These are phyloP conservation scores for Hypothenemus hampei DNA, from an alignment of 1,140 invertebrate genomes.

Conservation along the genomic window DNA sequence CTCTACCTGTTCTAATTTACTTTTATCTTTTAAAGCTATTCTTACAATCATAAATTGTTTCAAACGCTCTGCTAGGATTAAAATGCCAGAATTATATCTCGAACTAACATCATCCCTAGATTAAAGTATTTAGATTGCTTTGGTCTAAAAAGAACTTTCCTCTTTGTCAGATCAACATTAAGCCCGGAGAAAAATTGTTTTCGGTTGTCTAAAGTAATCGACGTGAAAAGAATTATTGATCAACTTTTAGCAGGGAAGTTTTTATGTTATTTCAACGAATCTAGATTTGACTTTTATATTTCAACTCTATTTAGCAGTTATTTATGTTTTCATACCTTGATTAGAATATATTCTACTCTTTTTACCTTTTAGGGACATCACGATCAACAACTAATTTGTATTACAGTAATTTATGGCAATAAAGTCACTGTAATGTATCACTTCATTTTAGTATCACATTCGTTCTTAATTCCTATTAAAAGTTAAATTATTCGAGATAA, in stretches of 20 bases:
- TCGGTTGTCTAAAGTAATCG: not conserved
- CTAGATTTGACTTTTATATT: conserved; percentile 16
- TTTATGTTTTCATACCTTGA: conserved; percentile 17
- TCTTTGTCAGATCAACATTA: conserved; percentile 4
- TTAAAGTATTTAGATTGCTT: conserved; percentile 12
- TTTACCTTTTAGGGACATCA: conserved; percentile 6
- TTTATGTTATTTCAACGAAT: conserved; percentile 11
- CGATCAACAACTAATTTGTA: conserved; percentile 9
- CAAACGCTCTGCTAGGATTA: conserved; percentile 16
- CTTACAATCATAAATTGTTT: conserved; percentile 20
- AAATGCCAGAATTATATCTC: conserved; percentile 21
- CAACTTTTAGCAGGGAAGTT: not conserved
- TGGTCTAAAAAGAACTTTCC: conserved; percentile 3
- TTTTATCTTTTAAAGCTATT: conserved; percentile 26
- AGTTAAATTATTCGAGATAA: too few relatives aligned
- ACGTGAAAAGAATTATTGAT: not conserved
- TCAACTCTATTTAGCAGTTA: conserved; percentile 12
- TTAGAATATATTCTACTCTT: conserved; percentile 11
- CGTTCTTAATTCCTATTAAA: not conserved
- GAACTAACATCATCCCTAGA: conserved; percentile 14
- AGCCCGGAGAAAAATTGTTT: conserved; percentile 1
- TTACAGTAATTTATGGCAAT: conserved; percentile 7
- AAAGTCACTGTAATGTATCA: conserved; percentile 13
- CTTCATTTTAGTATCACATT: not conserved
- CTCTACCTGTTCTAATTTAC: conserved; percentile 26